These are phyloP conservation scores for Dione juno DNA, from an alignment of 2,888 invertebrate genomes.

Conservation along the genomic window DNA sequence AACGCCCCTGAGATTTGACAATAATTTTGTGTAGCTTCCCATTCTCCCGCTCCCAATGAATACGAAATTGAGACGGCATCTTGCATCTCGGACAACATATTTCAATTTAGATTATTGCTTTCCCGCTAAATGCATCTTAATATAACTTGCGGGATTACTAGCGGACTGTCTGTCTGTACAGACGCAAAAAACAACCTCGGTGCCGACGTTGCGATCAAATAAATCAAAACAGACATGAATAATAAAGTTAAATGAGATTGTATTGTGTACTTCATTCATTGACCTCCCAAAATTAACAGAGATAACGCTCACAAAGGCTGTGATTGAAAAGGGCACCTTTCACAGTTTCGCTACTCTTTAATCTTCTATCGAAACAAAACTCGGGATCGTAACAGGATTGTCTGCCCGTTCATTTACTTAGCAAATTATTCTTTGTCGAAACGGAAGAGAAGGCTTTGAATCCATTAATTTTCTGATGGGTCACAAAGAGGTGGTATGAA, in stretches of 20 bases:
- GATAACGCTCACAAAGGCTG: constrained; percentile 74
- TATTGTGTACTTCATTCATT: constrained; percentile 75
- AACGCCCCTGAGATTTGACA: constrained; percentile 77
- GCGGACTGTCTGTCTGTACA: constrained; percentile 23
- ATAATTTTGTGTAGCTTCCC: constrained; percentile 77
- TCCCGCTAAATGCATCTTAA: constrained; percentile 45
- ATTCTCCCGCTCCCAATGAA: constrained; percentile 75
- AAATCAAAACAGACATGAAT: constrained; percentile 67
- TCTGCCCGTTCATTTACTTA: constrained; percentile 83
- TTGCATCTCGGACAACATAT: constrained; percentile 68
- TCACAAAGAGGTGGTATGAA: constrained; percentile 82
- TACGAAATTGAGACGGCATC: constrained; percentile 69
- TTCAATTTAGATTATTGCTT: constrained; percentile 80
- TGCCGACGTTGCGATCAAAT: constrained; percentile 52
- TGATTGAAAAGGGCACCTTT: constrained; percentile 74
- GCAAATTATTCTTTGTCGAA: constrained; percentile 83
- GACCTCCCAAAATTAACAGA: constrained; percentile 78
- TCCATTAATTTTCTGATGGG: constrained; percentile 82
- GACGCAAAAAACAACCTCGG: constrained; percentile 42
- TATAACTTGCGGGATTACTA: constrained; percentile 34
- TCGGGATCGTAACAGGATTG: constrained; percentile 78
- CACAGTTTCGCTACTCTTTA: constrained; percentile 77
- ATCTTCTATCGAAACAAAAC: constrained; percentile 82
- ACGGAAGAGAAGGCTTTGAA: constrained; percentile 82
- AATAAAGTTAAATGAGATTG: constrained; percentile 61